Conservation (phyloP, 2,113 vertebrate genomes). For the Albula goreensis region DNA sequence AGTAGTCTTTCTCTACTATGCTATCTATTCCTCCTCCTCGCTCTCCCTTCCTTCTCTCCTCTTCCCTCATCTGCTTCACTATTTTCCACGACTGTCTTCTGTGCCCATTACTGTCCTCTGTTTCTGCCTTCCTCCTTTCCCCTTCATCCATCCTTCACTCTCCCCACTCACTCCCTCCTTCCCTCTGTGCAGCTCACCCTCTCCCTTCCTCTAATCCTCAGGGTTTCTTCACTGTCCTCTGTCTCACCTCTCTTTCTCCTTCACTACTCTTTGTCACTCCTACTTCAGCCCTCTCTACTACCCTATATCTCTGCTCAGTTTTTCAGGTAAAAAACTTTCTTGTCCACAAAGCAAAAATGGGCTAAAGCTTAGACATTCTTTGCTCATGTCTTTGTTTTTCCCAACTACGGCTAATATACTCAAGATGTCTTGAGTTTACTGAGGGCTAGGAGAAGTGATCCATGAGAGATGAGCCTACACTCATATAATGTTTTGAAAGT, state of each 20-base stretch:
- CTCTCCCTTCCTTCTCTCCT: background rate
- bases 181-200: too few species aligned
- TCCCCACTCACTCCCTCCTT: background rate
- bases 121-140: constrained; percentile 8
- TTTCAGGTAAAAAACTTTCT: too few species aligned
- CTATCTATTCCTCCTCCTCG: background rate
- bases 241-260: too few species aligned
- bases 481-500: background rate
- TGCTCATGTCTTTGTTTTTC: background rate
- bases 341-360: too few species aligned
- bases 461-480: background rate
- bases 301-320: too few species aligned
- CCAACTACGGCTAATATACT: background rate
- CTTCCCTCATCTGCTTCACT: background rate
- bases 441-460: background rate
- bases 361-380: too few species aligned
- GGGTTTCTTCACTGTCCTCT: too few species aligned
- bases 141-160: constrained; percentile 15
- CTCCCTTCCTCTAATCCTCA: background rate
- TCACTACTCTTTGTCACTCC: too few species aligned
- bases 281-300: too few species aligned
- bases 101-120: background rate
- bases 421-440: background rate
- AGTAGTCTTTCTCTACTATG: background rate
- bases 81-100: background rate